Evolutionary conservation across 2,797 vertebrate genomes (phyloP).

Genomic region (Coccyzus lansbergi): DNA sequence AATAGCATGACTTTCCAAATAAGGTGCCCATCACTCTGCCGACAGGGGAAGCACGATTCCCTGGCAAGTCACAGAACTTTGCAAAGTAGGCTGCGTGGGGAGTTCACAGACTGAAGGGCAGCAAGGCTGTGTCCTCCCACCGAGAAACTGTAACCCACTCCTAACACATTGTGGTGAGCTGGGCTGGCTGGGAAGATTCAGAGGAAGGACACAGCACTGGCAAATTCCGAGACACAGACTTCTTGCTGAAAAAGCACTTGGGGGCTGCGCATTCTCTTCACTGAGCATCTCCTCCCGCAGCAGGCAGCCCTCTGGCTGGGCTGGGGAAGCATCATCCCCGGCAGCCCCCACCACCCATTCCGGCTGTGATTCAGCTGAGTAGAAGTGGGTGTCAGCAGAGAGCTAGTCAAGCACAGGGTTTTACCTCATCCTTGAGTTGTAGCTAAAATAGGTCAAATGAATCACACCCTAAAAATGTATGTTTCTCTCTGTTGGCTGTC

Average conservation of each 20-base stretch:
- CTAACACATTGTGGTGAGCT: background rate
- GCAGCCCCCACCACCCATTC: background rate
- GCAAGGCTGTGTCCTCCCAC: background rate
- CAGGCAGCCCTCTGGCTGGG: background rate
- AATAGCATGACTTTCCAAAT: background rate
- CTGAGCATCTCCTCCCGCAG: background rate
- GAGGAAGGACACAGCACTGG: background rate
- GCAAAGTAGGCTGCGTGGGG: background rate
- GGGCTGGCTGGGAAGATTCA: background rate
- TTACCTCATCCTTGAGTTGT: constrained; percentile 58
- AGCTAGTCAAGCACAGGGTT: constrained; percentile 32
- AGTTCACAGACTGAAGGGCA: background rate
- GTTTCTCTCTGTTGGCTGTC: constrained; percentile 53
- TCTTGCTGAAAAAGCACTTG: background rate
- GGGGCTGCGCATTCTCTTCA: accelerated
- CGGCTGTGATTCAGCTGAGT: background rate
- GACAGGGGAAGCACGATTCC: background rate
- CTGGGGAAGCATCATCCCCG: background rate
- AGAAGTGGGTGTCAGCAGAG: constrained; percentile 62
- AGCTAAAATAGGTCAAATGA: constrained; percentile 73
- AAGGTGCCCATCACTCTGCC: background rate
- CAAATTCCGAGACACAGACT: background rate
- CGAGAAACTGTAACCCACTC: background rate
- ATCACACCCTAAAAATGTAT: constrained; percentile 68
- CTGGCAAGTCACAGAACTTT: accelerated